Evolutionary conservation across 2,113 vertebrate species (phyloP).

Genomic region (Xyliphius kryptos): DNA sequence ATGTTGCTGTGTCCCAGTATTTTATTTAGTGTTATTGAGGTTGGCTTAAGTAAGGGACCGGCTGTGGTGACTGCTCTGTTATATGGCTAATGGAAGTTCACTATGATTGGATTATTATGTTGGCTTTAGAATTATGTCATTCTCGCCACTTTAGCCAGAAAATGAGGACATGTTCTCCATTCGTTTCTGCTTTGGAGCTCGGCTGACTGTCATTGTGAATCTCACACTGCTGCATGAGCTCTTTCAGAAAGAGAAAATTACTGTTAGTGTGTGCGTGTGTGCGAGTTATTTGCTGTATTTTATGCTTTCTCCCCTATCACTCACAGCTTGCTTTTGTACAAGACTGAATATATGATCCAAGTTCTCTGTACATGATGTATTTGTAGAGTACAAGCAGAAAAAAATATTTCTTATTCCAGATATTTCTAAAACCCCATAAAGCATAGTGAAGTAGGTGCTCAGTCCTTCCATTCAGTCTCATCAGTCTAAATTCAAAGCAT

Average conservation of each 20-base stretch:
- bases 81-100: conserved; percentile 15
- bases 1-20: too few relatives aligned
- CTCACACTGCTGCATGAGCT: conserved; percentile 4
- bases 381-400: conserved; percentile 6
- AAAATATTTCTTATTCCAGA: conserved; percentile 19
- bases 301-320: background rate
- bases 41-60: conserved; percentile 13
- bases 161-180: conserved; percentile 31
- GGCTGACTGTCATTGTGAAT: conserved; percentile 23
- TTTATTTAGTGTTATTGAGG: conserved; percentile 9
- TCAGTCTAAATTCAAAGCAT: conserved; percentile 58
- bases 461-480: background rate
- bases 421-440: conserved; percentile 26
- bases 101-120: conserved; percentile 26
- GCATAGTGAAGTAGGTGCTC: background rate
- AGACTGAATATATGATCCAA: conserved; percentile 9
- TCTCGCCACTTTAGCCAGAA: conserved; percentile 15
- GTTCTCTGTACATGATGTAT: conserved; percentile 17
- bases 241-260: conserved; percentile 21
- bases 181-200: conserved; percentile 16
- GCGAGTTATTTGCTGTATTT: background rate
- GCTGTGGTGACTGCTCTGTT: conserved; percentile 9
- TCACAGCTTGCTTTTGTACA: conserved; percentile 27
- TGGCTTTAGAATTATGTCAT: conserved; percentile 20
- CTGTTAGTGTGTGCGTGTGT: background rate